phyloP scores from a whole-genome alignment of 2,797 vertebrate species.

The Synanceia verrucosa region DNA sequence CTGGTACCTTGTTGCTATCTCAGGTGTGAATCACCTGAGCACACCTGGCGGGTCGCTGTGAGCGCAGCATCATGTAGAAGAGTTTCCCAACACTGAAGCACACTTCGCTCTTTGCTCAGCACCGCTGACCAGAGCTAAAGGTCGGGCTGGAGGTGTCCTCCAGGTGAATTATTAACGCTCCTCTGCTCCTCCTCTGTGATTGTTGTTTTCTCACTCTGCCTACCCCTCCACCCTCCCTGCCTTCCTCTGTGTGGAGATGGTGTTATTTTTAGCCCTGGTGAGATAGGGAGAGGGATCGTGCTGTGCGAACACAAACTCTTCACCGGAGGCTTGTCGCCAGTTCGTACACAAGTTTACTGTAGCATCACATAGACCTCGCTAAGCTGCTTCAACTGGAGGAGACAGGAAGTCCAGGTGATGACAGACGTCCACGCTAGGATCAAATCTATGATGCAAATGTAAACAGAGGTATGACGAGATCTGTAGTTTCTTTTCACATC shows the following conservation, averaged over 20 bases:
- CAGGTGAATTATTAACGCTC: conserved; percentile 75
- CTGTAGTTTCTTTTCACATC: too few relatives aligned
- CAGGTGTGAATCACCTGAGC: conserved; percentile 11
- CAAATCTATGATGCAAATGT: neutral
- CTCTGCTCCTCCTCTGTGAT: conserved; percentile 31
- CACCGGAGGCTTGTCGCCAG: conserved; percentile 47
- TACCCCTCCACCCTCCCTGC: conserved; percentile 20
- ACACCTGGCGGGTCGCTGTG: conserved; percentile 8
- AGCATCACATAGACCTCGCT: conserved; percentile 17
- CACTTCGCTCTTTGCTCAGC: conserved; percentile 37
- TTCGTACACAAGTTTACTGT: conserved; percentile 6
- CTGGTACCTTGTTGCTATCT: neutral
- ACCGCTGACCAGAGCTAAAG: conserved; percentile 61
- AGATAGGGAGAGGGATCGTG: conserved; percentile 47
- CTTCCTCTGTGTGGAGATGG: conserved; percentile 36
- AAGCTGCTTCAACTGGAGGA: conserved; percentile 4
- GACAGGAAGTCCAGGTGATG: neutral
- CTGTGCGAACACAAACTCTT: conserved; percentile 60
- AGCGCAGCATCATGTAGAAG: conserved; percentile 1
- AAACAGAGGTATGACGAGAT: too few relatives aligned
- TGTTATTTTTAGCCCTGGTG: conserved; percentile 72
- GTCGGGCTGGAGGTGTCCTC: conserved; percentile 61
- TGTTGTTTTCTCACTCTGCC: conserved; percentile 39
- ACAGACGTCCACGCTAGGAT: neutral
- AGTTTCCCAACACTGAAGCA: conserved; percentile 13